Percentiles rank a stretch among this genome's conserved stretches.
phyloP scores from a whole-genome alignment of 2,113 vertebrate species.

The Oxyura jamaicensis region DNA sequence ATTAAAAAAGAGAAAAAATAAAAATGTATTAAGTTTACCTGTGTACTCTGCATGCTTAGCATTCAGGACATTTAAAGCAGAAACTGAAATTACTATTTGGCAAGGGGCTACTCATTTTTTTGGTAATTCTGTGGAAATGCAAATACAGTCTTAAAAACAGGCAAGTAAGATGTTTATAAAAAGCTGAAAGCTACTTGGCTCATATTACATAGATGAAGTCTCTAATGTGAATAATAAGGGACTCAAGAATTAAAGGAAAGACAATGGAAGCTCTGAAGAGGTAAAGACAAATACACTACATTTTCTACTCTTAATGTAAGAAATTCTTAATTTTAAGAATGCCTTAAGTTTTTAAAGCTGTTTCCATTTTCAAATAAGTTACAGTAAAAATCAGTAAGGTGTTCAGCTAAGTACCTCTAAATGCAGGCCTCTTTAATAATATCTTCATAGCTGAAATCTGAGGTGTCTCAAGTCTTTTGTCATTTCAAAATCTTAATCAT shows the following conservation, averaged over 20 bases:
- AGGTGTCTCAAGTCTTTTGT: background rate
- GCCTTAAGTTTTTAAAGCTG: background rate
- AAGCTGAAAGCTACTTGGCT: background rate
- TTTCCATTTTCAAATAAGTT: background rate
- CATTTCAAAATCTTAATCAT: background rate
- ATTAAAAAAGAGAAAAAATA: background rate
- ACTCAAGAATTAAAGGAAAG: background rate
- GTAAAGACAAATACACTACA: background rate
- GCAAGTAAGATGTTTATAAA: background rate
- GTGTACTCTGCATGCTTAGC: background rate
- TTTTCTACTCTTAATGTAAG: background rate
- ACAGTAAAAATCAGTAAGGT: background rate
- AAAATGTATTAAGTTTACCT: background rate
- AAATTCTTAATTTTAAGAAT: background rate
- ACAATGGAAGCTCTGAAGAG: background rate
- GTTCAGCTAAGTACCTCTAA: background rate
- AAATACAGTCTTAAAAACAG: background rate
- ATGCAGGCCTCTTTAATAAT: background rate
- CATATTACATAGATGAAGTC: background rate
- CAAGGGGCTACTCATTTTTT: background rate
- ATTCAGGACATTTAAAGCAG: background rate
- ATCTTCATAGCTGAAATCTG: background rate
- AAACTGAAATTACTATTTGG: background rate
- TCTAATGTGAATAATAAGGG: background rate
- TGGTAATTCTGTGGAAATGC: background rate